These are phyloP conservation scores for Eumaeus atala DNA, from an alignment of 1,140 invertebrate species.

Conservation along the genomic window DNA sequence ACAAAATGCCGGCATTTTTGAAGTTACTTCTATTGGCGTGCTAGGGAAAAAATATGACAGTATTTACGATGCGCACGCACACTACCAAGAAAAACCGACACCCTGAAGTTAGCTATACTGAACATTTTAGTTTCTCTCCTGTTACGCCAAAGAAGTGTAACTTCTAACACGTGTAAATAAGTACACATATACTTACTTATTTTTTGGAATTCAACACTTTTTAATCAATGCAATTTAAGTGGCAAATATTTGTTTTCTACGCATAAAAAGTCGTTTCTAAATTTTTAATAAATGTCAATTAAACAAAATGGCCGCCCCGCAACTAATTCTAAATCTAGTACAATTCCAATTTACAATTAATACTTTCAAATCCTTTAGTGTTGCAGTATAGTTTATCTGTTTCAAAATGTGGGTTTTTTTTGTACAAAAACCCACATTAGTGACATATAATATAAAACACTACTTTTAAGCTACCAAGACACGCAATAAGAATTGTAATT, in stretches of 20 bases:
- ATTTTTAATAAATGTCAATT: conserved; percentile 8
- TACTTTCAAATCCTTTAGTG: conserved; percentile 39
- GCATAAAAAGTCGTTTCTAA: conserved; percentile 9
- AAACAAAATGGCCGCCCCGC: conserved; percentile 7
- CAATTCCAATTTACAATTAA: conserved; percentile 26
- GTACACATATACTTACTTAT: no score
- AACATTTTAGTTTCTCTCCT: no score
- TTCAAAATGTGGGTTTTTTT: not conserved
- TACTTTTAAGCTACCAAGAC: conserved; percentile 3
- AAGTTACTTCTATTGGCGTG: no score
- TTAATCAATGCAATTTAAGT: not conserved
- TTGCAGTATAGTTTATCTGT: conserved; percentile 29
- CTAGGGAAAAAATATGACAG: no score
- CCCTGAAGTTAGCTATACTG: no score
- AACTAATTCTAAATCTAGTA: conserved; percentile 13
- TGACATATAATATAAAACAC: not conserved
- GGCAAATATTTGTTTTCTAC: conserved; percentile 11
- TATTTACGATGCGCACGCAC: no score
- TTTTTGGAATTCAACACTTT: no score
- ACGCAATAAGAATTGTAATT: not conserved
- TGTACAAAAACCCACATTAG: not conserved
- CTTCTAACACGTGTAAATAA: no score
- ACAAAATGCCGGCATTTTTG: no score
- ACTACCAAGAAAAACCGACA: no score
- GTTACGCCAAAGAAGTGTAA: no score